Percentiles rank a stretch among this genome's conserved stretches.
Evolutionary conservation across 1,140 invertebrate genomes (phyloP).

Genomic region (Drosophila baimaii): DNA sequence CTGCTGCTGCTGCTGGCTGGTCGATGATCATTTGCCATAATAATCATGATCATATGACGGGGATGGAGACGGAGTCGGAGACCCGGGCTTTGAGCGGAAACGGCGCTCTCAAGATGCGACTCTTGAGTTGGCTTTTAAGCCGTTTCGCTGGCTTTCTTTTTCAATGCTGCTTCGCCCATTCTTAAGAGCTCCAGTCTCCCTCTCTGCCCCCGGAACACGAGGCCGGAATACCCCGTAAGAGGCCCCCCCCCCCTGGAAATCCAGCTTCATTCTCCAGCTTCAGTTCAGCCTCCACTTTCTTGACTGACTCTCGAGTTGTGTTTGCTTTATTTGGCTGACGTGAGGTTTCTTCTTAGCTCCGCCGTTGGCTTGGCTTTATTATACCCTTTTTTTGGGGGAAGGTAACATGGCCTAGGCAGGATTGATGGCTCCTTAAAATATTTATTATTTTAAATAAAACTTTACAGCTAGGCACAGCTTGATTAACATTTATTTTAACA

Average conservation of each 20-base stretch:
- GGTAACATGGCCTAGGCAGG: too few species aligned
- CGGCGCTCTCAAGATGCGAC: conserved; percentile 61
- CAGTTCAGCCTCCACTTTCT: conserved; percentile 49
- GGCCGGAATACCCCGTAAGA: neutral
- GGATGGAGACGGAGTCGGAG: conserved; percentile 9
- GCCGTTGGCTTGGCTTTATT: conserved; percentile 37
- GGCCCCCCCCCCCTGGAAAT: conserved; percentile 7
- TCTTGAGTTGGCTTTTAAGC: conserved; percentile 69
- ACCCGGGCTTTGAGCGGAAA: conserved; percentile 60
- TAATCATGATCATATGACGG: conserved; percentile 17
- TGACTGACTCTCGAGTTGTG: conserved; percentile 59
- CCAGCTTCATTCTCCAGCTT: conserved; percentile 19
- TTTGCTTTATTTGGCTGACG: conserved; percentile 72
- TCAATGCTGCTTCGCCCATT: conserved; percentile 75
- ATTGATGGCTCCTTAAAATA: neutral
- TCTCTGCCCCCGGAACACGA: conserved; percentile 1
- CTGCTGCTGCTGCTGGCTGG: conserved; percentile 8
- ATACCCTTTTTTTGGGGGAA: neutral
- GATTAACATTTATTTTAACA: neutral
- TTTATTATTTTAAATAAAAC: neutral
- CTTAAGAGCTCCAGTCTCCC: conserved; percentile 64
- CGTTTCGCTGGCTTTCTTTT: conserved; percentile 71
- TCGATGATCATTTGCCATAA: conserved; percentile 26
- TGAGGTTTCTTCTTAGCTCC: conserved; percentile 54
- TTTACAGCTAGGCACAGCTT: neutral